Percentiles rank a stretch among this genome's conserved stretches.
Evolutionary conservation across 2,797 vertebrate genomes (phyloP).

Genomic region (Podarcis siculus): DNA sequence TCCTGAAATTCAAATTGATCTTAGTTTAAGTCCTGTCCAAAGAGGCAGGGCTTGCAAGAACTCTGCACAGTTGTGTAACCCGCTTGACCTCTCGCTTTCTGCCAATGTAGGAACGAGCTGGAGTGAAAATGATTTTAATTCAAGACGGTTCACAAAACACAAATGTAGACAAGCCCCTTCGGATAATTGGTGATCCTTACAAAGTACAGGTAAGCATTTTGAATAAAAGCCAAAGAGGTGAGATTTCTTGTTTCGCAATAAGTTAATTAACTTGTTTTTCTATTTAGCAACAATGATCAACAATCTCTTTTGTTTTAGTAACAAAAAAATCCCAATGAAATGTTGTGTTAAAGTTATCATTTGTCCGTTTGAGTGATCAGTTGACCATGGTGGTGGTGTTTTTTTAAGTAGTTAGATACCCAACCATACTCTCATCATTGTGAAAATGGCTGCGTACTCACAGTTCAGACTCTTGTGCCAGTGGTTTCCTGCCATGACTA

Average conservation of each 20-base stretch:
- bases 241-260: neutral
- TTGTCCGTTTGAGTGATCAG: too few species aligned
- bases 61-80: neutral
- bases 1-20: neutral
- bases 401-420: neutral
- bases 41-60: neutral
- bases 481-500: neutral
- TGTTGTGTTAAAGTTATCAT: too few species aligned
- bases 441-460: neutral
- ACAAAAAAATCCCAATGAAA: too few species aligned
- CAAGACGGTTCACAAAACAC: conserved; percentile 94
- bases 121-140: conserved; percentile 97
- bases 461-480: neutral
- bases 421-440: too few species aligned
- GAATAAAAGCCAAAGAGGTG: neutral
- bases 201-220: conserved; percentile 89
- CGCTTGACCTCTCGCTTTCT: neutral
- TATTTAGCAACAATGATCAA: neutral
- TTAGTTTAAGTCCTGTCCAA: neutral
- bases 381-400: neutral
- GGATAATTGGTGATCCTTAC: conserved; percentile 95
- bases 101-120: conserved; percentile 86
- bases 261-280: neutral
- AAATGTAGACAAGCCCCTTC: conserved; percentile 92
- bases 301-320: too few species aligned